Percentiles rank a stretch among this genome's conserved stretches.
phyloP scores from a whole-genome alignment of 2,888 invertebrate genomes.

The Tachina lurida region DNA sequence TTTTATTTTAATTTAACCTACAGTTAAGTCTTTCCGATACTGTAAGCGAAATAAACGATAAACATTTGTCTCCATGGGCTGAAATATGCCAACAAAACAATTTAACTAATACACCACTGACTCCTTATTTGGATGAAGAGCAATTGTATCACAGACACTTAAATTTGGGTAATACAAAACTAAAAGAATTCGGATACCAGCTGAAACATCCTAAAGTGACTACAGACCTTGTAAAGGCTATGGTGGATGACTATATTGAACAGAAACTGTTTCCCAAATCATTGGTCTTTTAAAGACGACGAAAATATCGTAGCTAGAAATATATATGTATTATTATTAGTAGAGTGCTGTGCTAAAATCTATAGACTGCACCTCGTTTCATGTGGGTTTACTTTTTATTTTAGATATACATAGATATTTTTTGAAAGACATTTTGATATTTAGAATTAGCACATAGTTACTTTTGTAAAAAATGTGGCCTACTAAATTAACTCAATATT shows the following conservation, averaged over 20 bases:
- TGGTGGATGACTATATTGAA: constrained; percentile 90
- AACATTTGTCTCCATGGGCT: constrained; percentile 96
- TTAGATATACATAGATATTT: constrained; percentile 17
- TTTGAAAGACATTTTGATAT: constrained; percentile 40
- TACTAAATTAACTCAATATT: constrained; percentile 4
- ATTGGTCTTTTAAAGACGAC: constrained; percentile 84
- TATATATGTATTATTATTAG: background rate
- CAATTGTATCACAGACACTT: constrained; percentile 91
- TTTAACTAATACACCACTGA: constrained; percentile 92
- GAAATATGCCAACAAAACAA: constrained; percentile 90
- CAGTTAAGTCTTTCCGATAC: constrained; percentile 91
- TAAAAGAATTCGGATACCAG: constrained; percentile 85
- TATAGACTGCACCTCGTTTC: constrained; percentile 61
- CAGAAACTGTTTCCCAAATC: constrained; percentile 93
- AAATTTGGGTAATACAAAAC: constrained; percentile 88
- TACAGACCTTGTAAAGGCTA: constrained; percentile 86
- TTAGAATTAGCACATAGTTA: constrained; percentile 14
- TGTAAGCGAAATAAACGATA: constrained; percentile 96
- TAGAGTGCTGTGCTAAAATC: constrained; percentile 61
- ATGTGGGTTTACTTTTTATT: constrained; percentile 44
- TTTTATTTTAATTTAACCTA: constrained; percentile 63
- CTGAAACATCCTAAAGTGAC: constrained; percentile 86
- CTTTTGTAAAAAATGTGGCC: constrained; percentile 7
- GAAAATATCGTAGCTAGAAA: background rate
- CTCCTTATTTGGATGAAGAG: constrained; percentile 93